Base-by-base conservation (phyloP, 1,140 invertebrate species). In the Meloidogyne floridensis region DNA sequence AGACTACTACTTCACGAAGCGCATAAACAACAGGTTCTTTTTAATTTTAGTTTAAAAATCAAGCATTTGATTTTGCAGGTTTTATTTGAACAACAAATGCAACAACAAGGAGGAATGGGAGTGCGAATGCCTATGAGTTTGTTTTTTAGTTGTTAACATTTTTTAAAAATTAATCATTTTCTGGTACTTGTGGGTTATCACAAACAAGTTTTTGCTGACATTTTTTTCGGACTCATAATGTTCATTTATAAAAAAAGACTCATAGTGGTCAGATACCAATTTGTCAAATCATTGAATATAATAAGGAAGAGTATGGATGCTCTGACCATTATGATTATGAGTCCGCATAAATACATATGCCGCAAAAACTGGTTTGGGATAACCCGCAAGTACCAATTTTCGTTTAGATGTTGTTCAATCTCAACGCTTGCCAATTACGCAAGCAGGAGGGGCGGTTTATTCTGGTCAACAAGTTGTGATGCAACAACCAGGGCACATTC, bases 51-150 rank as follows among this genome's bases (percentile, higher is more conserved):
- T 11, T 78, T 47, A n/a, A 18, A 7, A 10, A 18, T 53, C 75
- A 20, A 43, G 0, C 2, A 7, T 80, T 47, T 18, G 0, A 7
- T 75, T 71, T n/a, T 80, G 77, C 54, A 81, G 7, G 18, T 72
- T 43, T 51, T 80, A 80, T 80, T 51, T 32, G 69, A 82, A 51
- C 80, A 80, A 80, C 78, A 81, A 65, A 51, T 42, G 53, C 53
- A 79, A n/a, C 78, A 72, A 42, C 78, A 54, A 51, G 78, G 78
- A 10, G 43, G 51, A 65, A 77, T 81, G 72, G 54, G 20, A 42
- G 77, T 75, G 72, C 73, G 47, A 47, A 9, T 75, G 73, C 78
- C 72, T 7, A 81, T 81, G 80, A 65, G 80, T 78, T 32, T 75
- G 43, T 59, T 73, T n/a, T 43, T 13, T 43, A 10, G n/a, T 77